Evolutionary conservation across 2,113 vertebrate species (phyloP).

Genomic region (Heterocephalus glaber): DNA sequence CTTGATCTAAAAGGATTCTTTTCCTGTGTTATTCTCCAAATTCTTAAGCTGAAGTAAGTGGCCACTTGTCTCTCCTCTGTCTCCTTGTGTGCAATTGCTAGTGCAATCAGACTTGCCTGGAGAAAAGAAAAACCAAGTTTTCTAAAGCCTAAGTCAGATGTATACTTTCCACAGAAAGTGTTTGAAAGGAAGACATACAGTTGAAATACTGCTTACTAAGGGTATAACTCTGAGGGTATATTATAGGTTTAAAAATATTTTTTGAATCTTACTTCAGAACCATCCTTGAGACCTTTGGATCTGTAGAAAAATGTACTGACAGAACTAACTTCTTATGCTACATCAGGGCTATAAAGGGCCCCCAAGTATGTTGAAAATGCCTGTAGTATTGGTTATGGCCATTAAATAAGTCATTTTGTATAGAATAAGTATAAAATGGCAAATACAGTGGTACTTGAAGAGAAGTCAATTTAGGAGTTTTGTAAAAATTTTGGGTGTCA

Average conservation of each 20-base stretch:
- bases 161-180: conserved; percentile 41
- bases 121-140: conserved; percentile 6
- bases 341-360: background rate
- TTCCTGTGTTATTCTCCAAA: background rate
- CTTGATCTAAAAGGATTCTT: background rate
- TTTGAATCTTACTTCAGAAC: background rate
- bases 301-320: background rate
- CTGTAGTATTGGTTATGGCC: background rate
- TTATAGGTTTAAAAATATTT: background rate
- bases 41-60: background rate
- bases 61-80: background rate
- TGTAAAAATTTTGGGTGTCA: conserved; percentile 2
- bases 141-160: background rate
- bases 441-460: conserved; percentile 24
- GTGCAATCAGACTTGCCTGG: background rate
- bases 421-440: background rate
- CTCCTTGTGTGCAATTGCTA: background rate
- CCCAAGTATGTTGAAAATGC: background rate
- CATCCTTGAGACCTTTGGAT: background rate
- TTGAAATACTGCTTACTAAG: background rate
- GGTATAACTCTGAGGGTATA: background rate
- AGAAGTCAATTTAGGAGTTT: conserved; percentile 37
- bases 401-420: conserved; percentile 17
- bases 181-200: background rate
- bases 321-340: background rate